Percentiles rank a stretch among this genome's conserved stretches.
Conservation (phyloP, 2,113 vertebrate genomes). For the Helogale parvula region DNA sequence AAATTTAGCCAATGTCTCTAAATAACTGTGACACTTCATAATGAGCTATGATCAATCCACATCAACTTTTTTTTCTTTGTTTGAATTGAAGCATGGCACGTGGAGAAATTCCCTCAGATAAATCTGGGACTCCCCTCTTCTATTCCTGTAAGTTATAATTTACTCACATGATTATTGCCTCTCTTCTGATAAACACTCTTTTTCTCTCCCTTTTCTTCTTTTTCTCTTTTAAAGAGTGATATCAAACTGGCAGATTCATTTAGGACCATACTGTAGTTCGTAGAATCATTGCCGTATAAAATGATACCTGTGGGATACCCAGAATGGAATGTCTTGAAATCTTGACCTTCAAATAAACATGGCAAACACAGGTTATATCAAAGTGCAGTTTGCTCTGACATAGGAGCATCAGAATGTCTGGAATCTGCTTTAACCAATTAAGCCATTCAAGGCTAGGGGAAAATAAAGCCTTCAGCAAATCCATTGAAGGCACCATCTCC, state of each 20-base stretch:
- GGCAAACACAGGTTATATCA: neutral
- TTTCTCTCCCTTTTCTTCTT: neutral
- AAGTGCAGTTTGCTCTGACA: constrained; percentile 28
- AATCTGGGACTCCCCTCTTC: neutral
- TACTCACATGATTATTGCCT: neutral
- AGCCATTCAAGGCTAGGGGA: constrained; percentile 64
- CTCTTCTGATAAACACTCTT: neutral
- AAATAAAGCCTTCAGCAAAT: constrained; percentile 71
- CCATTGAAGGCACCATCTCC: constrained; percentile 61
- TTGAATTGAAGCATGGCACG: neutral
- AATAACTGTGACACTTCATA: constrained; percentile 66
- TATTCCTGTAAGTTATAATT: neutral
- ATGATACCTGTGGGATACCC: neutral
- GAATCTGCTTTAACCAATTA: constrained; percentile 78
- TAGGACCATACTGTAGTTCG: neutral
- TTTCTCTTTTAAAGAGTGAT: constrained; percentile 41
- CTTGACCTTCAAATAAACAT: constrained; percentile 9
- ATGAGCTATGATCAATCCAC: constrained; percentile 48
- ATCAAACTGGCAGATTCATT: constrained; percentile 40
- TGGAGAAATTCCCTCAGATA: neutral
- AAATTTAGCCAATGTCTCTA: constrained; percentile 65
- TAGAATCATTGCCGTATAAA: neutral
- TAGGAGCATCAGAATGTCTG: constrained; percentile 25
- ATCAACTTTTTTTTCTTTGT: constrained; percentile 43
- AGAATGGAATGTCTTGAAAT: neutral